phyloP scores from a whole-genome alignment of 2,888 invertebrate genomes.

The Electrophaes corylata region DNA sequence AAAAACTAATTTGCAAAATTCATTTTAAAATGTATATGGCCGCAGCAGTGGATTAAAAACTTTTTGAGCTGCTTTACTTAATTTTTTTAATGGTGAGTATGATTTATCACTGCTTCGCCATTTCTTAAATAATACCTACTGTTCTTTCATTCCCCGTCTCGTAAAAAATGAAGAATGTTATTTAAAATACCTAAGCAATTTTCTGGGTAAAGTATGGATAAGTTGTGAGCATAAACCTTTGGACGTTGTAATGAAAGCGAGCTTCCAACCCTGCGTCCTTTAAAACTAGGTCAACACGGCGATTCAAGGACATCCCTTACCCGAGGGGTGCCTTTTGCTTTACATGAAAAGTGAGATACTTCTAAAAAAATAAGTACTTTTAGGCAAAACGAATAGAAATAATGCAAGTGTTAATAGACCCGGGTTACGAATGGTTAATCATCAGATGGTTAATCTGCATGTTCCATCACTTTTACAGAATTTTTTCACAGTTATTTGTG shows the following conservation, averaged over 20 bases:
- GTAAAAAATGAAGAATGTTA: slow-evolving; percentile 9
- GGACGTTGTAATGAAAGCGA: slow-evolving; percentile 26
- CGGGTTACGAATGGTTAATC: no score
- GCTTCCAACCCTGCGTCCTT: slow-evolving; percentile 30
- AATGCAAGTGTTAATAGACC: no score
- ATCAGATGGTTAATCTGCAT: no score
- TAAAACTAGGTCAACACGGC: slow-evolving; percentile 38
- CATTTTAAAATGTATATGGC: slow-evolving; percentile 32
- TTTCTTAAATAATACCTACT: neutral
- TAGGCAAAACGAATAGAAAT: neutral
- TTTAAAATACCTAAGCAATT: slow-evolving; percentile 13
- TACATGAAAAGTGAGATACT: slow-evolving; percentile 26
- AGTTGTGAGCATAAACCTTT: slow-evolving; percentile 17
- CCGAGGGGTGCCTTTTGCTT: slow-evolving; percentile 24
- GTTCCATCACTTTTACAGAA: no score
- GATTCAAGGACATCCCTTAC: slow-evolving; percentile 38
- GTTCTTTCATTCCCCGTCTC: neutral
- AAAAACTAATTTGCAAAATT: slow-evolving; percentile 38
- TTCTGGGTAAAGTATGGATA: slow-evolving; percentile 15
- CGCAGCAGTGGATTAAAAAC: slow-evolving; percentile 24
- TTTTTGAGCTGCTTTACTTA: neutral
- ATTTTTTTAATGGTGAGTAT: neutral
- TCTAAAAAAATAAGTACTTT: slow-evolving; percentile 9
- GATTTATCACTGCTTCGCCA: neutral
- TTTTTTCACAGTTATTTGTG: no score